phyloP scores from a whole-genome alignment of 2,888 invertebrate genomes.

The Ichneumon xanthorius region DNA sequence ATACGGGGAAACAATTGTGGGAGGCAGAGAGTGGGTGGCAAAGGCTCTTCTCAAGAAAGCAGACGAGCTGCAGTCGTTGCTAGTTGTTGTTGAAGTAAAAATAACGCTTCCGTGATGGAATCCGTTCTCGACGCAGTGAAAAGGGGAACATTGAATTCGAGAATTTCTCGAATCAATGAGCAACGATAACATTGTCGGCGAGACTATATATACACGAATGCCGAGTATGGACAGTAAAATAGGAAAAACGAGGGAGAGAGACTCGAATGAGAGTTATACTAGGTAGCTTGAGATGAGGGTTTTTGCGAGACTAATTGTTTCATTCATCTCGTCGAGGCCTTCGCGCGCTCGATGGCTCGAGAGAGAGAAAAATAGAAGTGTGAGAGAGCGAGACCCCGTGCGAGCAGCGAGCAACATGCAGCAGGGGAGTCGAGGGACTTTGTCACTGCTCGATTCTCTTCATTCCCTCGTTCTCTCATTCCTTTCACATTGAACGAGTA shows the following conservation, averaged over 20 bases:
- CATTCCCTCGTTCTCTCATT: slow-evolving; percentile 37
- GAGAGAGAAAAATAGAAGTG: slow-evolving; percentile 31
- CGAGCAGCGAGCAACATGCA: background rate
- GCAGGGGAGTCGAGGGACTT: slow-evolving; percentile 28
- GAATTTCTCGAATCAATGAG: slow-evolving; percentile 43
- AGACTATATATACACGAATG: background rate
- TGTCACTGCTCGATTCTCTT: slow-evolving; percentile 32
- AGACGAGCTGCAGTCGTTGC: background rate
- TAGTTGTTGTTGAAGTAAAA: slow-evolving; percentile 10
- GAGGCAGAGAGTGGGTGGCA: slow-evolving; percentile 14
- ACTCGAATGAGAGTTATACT: background rate
- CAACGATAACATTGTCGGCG: slow-evolving; percentile 33
- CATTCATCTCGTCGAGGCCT: slow-evolving; percentile 59
- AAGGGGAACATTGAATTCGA: slow-evolving; percentile 16
- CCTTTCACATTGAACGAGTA: slow-evolving; percentile 43
- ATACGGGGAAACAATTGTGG: slow-evolving; percentile 6
- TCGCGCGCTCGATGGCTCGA: slow-evolving; percentile 48
- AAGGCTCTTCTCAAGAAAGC: slow-evolving; percentile 4
- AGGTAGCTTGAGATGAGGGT: background rate
- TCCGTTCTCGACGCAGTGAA: background rate
- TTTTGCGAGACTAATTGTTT: slow-evolving; percentile 64
- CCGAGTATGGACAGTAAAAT: background rate
- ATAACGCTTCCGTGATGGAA: slow-evolving; percentile 2
- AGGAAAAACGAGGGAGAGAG: slow-evolving; percentile 21
- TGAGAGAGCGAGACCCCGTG: slow-evolving; percentile 16